These are phyloP conservation scores for Pterois miles DNA, from an alignment of 2,797 vertebrate species.

Conservation along the genomic window DNA sequence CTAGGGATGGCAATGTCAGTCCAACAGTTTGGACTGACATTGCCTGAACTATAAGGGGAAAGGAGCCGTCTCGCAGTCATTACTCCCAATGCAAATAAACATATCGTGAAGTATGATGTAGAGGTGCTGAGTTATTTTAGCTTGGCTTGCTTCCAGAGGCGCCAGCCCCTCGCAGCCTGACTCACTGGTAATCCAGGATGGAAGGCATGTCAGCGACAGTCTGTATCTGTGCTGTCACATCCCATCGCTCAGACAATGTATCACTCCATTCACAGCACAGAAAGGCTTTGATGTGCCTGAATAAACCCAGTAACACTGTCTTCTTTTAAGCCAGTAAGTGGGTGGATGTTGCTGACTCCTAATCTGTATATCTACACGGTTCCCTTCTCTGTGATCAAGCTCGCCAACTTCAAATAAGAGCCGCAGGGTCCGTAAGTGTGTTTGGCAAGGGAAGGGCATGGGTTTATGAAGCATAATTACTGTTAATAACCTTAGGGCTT, in stretches of 20 bases:
- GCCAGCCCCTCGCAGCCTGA: conserved; percentile 57
- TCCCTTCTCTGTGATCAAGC: conserved; percentile 60
- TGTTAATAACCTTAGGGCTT: conserved; percentile 72
- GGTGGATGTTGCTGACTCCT: conserved; percentile 67
- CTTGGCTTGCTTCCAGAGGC: conserved; percentile 57
- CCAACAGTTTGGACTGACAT: neutral
- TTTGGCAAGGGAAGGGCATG: conserved; percentile 69
- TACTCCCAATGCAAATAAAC: conserved; percentile 60
- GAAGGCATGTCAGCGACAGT: conserved; percentile 65
- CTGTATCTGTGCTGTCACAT: conserved; percentile 73
- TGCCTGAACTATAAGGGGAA: conserved; percentile 10
- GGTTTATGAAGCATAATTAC: conserved; percentile 76
- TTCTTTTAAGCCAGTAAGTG: conserved; percentile 70
- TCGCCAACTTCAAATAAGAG: conserved; percentile 65
- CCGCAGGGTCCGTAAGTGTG: conserved; percentile 52
- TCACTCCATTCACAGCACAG: conserved; percentile 70
- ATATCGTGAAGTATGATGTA: conserved; percentile 42
- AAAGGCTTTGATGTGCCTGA: conserved; percentile 71
- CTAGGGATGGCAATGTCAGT: neutral
- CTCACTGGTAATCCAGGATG: conserved; percentile 72
- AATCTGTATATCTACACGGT: conserved; percentile 70
- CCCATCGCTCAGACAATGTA: conserved; percentile 70
- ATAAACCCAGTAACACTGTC: conserved; percentile 61
- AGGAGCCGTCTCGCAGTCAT: conserved; percentile 8
- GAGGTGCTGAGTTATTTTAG: conserved; percentile 56